A percentile compares a stretch with the other conserved stretches of the same genome.
These are phyloP conservation scores for Carapus acus DNA, from an alignment of 2,797 vertebrate species.

Conservation along the genomic window DNA sequence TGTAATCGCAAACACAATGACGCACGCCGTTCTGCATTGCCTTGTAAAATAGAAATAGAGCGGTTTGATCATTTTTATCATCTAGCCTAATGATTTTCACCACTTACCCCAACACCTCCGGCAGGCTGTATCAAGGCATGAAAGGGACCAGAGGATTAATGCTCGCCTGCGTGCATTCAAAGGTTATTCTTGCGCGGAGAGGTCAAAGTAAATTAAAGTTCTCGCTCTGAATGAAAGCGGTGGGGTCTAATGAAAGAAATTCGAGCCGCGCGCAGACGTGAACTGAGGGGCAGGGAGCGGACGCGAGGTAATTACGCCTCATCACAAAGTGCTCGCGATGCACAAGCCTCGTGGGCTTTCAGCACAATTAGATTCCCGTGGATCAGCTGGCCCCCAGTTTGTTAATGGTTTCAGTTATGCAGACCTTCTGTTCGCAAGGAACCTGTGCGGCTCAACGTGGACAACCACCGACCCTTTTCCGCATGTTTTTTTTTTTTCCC, in stretches of 20 bases:
- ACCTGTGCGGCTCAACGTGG: neutral
- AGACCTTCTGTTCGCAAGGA: constrained; percentile 15
- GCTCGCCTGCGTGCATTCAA: constrained; percentile 30
- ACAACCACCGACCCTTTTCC: neutral
- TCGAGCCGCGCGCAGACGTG: constrained; percentile 41
- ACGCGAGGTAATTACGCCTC: constrained; percentile 57
- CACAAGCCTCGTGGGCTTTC: constrained; percentile 40
- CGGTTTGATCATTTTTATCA: constrained; percentile 17
- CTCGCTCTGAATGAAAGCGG: constrained; percentile 31
- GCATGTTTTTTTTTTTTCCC: constrained; percentile 1
- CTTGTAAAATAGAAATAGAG: neutral
- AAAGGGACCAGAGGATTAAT: constrained; percentile 37
- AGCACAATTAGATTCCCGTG: constrained; percentile 46
- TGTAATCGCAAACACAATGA: constrained; percentile 6
- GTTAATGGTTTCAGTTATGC: constrained; percentile 37
- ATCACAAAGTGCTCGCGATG: constrained; percentile 55
- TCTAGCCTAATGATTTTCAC: neutral
- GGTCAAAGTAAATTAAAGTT: constrained; percentile 52
- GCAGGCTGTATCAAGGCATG: constrained; percentile 8
- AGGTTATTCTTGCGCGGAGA: constrained; percentile 39
- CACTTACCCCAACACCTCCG: constrained; percentile 2
- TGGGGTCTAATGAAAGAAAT: constrained; percentile 37
- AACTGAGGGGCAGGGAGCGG: constrained; percentile 36
- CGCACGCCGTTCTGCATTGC: neutral
- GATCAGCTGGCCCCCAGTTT: constrained; percentile 36